Evolutionary conservation across 30 jellyfish, hydroid and myxozoan species (phyloP).

Genomic region (Hydractinia echinata): DNA sequence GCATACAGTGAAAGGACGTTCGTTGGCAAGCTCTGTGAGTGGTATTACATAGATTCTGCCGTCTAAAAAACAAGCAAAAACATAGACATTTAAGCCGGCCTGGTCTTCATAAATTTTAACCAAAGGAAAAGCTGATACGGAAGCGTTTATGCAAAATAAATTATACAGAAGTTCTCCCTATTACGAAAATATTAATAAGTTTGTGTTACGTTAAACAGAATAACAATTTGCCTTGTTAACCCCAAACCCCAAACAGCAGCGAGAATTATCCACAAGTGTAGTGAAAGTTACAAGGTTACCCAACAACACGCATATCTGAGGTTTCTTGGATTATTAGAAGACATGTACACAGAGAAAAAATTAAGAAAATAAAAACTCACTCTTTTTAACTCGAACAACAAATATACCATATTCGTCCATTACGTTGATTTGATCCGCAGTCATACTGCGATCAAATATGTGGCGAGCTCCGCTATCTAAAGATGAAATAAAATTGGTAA

Average conservation of each 20-base stretch:
- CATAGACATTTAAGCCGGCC: background rate
- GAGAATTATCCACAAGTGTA: no score
- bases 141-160: no score
- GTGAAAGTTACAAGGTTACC: no score
- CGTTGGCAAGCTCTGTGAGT: slow-evolving; percentile 56
- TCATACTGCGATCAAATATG: slow-evolving; percentile 68
- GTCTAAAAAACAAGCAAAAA: slow-evolving; percentile 35
- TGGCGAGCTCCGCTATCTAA: slow-evolving; percentile 68
- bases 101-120: no score
- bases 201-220: no score
- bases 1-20: slow-evolving; percentile 26
- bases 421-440: slow-evolving; percentile 79
- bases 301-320: background rate
- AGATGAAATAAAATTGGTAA: background rate
- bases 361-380: slow-evolving; percentile 4
- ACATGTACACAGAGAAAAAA: background rate
- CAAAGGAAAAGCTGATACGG: no score
- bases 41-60: slow-evolving; percentile 89
- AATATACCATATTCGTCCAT: slow-evolving; percentile 82
- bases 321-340: background rate
- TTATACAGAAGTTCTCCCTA: no score
- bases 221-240: no score
- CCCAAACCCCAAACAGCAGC: no score
- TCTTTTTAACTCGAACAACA: slow-evolving; percentile 58
- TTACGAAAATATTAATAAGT: no score